Evolutionary conservation across 2,797 vertebrate genomes (phyloP).

Genomic region (Ptychadena robeensis): DNA sequence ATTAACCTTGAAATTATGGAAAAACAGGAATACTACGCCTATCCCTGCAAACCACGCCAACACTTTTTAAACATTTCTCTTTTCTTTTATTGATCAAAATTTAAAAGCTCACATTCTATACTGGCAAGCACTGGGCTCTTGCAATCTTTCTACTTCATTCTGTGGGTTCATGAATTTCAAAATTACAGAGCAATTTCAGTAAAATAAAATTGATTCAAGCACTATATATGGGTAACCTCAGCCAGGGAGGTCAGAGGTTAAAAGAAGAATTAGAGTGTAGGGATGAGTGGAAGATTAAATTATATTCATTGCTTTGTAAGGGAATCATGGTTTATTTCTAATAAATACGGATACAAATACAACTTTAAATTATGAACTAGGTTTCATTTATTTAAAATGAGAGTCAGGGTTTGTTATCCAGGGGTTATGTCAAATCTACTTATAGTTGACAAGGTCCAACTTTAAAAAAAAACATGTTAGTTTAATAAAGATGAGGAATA

Average conservation of each 20-base stretch:
- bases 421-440: no score
- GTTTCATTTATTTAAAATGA: neutral
- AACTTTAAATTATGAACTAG: neutral
- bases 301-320: conserved; percentile 17
- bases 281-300: conserved; percentile 34
- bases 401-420: no score
- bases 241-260: conserved; percentile 40
- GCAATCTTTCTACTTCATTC: conserved; percentile 15
- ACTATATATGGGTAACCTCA: conserved; percentile 41
- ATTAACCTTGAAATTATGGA: conserved; percentile 5
- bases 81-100: conserved; percentile 44
- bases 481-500: no score
- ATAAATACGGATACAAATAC: neutral
- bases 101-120: conserved; percentile 18
- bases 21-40: neutral
- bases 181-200: conserved; percentile 43
- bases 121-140: neutral
- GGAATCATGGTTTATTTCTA: neutral
- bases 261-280: conserved; percentile 44
- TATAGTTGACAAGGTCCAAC: no score
- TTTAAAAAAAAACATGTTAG: no score
- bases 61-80: conserved; percentile 23
- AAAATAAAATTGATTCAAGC: conserved; percentile 42
- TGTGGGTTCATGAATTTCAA: conserved; percentile 55
- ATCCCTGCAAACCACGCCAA: neutral